Base-by-base conservation (phyloP, 2,113 vertebrate species). In the Etia nguti region DNA sequence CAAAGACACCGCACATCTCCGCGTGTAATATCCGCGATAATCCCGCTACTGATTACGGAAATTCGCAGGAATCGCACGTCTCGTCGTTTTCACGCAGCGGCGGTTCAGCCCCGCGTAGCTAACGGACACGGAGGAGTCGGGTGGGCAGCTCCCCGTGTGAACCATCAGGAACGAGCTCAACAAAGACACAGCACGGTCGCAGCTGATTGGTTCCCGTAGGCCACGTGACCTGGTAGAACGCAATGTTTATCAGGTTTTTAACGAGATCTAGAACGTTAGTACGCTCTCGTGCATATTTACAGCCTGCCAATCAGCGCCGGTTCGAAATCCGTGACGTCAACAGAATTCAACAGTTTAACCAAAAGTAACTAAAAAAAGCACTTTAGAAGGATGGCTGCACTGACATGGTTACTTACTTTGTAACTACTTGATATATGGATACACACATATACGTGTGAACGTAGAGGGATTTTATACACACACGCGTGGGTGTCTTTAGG, bases 141-240 rank as follows among this genome's bases (percentile, higher is more conserved):
- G 24, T 29, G 82, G 12, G 82, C 73, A 24, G 86, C 89, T 43
- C 15, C 31, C 59, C 6, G 80, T 12, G 65, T 3, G 75, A 84
- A 79, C 70, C 29, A 34, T n/a, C 16, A 43, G 88, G n/a, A 83
- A 50, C 85, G 31, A 88, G 89, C 92, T 82, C 91, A 95, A 96
- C 96, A 96, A 96, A 96, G 95, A 83, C 91, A 9, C 26, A 20
- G 52, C 81, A 79, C 86, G 84, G 8, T 2, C 18, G 13, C 15
- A 1, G 90, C 90, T 86, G 87, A 93, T 92, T 93, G 92, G 92
- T 83, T 88, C 15, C 2, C 10, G 2, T 6, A 6, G 36, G 2
- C 18, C 91, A 91, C 86, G 89, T 94, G 93, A 13, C 11, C 59
- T 3, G 43, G 22, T 1, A 36, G 8, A 18, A 22, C 81, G 54